phyloP scores from a whole-genome alignment of 1,140 invertebrate species.

The Ceratitis capitata region DNA sequence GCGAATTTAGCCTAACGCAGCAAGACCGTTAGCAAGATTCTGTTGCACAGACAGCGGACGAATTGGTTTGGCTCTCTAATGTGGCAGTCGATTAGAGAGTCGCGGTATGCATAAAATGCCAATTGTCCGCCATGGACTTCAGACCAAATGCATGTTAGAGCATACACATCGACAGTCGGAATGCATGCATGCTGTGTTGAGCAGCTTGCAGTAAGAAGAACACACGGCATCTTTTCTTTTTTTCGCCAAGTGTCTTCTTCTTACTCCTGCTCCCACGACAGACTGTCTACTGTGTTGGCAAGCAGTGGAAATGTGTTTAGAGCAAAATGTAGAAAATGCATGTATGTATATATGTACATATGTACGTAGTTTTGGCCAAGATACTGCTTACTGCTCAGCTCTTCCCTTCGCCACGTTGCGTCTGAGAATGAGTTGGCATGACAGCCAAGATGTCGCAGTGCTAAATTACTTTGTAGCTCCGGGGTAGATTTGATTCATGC shows the following conservation, averaged over 20 bases:
- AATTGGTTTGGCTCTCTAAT: constrained; percentile 8
- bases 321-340: not conserved
- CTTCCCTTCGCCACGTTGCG: not conserved
- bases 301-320: not conserved
- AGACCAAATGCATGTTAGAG: not conserved
- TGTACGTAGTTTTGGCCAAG: too few relatives aligned
- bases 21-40: not conserved
- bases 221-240: not conserved
- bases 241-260: too few relatives aligned
- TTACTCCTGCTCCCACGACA: not conserved
- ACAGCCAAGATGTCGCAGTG: not conserved
- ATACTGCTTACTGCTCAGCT: not conserved
- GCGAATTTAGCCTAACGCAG: not conserved
- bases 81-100: not conserved
- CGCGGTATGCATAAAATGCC: not conserved
- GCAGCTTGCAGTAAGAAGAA: not conserved
- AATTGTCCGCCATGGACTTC: not conserved
- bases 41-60: not conserved
- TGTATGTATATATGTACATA: too few relatives aligned
- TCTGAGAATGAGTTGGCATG: not conserved
- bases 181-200: not conserved
- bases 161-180: too few relatives aligned
- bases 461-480: constrained; percentile 21
- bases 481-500: not conserved
- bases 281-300: not conserved